A percentile compares a stretch with the other conserved stretches of the same genome.
phyloP scores from a whole-genome alignment of 1,140 invertebrate genomes.

The Aphis gossypii region DNA sequence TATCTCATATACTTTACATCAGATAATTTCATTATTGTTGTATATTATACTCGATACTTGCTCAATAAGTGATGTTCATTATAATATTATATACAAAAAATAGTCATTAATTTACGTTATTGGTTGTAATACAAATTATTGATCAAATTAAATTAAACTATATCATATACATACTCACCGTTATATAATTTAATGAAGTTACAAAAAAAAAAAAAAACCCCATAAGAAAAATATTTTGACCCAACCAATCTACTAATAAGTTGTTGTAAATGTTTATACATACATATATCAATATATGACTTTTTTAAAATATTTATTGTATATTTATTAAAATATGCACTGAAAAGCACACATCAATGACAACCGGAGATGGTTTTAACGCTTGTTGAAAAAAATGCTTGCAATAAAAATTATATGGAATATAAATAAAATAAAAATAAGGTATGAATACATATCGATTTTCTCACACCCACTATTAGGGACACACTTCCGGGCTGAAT shows the following conservation, averaged over 20 bases:
- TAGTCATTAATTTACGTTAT: neutral
- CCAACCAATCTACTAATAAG: neutral
- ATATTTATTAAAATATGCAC: slow-evolving; percentile 8
- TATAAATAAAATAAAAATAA: slow-evolving; percentile 24
- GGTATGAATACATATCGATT: slow-evolving; percentile 20
- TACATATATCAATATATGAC: neutral
- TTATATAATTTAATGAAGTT: neutral
- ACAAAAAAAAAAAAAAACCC: neutral
- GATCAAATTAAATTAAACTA: neutral
- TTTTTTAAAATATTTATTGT: neutral
- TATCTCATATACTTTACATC: no score
- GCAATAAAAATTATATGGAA: slow-evolving; percentile 16
- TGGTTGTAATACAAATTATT: neutral
- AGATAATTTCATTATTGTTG: neutral
- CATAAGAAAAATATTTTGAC: neutral
- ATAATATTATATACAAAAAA: neutral
- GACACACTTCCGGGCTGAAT: slow-evolving; percentile 19
- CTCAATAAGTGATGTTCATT: neutral
- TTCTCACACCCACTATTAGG: slow-evolving; percentile 16
- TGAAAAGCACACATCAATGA: neutral
- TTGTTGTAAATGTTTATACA: neutral
- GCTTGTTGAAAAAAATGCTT: neutral
- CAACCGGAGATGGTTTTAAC: neutral
- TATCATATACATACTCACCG: neutral
- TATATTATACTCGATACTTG: neutral